These are phyloP conservation scores for Arenicola marina DNA, from an alignment of 2,888 invertebrate species.

Conservation along the genomic window DNA sequence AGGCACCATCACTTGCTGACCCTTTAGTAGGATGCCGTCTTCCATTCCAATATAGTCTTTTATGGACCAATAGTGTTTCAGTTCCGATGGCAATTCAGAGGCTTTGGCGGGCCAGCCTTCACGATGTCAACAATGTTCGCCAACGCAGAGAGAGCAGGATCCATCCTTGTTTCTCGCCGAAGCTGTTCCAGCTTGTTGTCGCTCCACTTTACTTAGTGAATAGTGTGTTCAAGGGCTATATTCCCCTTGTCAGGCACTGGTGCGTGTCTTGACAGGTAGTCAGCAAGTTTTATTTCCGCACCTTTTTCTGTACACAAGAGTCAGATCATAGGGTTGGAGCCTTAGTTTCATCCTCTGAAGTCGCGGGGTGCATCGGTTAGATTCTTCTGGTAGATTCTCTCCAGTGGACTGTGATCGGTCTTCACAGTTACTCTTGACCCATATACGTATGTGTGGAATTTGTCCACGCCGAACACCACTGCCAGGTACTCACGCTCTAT, in stretches of 20 bases:
- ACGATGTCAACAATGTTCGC: slow-evolving; percentile 10
- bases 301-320: slow-evolving; percentile 20
- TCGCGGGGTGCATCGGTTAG: slow-evolving; percentile 21
- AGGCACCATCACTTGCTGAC: slow-evolving; percentile 18
- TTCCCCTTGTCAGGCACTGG: slow-evolving; percentile 7
- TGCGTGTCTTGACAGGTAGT: slow-evolving; percentile 23
- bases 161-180: background rate
- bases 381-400: slow-evolving; percentile 18
- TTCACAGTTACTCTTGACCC: slow-evolving; percentile 14
- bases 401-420: slow-evolving; percentile 27
- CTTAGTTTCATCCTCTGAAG: slow-evolving; percentile 28
- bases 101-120: slow-evolving; percentile 15
- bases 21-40: slow-evolving; percentile 24
- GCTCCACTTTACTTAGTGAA: slow-evolving; percentile 11
- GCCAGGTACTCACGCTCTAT: slow-evolving; percentile 31
- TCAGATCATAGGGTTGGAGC: slow-evolving; percentile 26
- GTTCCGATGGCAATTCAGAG: slow-evolving; percentile 8
- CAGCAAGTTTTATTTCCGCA: slow-evolving; percentile 25
- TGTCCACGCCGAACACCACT: slow-evolving; percentile 23
- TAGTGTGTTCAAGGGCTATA: slow-evolving; percentile 13
- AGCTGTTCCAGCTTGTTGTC: slow-evolving; percentile 10
- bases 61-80: slow-evolving; percentile 19
- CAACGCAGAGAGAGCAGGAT: slow-evolving; percentile 16
- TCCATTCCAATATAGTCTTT: slow-evolving; percentile 20
- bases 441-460: slow-evolving; percentile 25